These are phyloP conservation scores for Bruchidius siliquastri DNA, from an alignment of 2,888 invertebrate species.

Conservation along the genomic window DNA sequence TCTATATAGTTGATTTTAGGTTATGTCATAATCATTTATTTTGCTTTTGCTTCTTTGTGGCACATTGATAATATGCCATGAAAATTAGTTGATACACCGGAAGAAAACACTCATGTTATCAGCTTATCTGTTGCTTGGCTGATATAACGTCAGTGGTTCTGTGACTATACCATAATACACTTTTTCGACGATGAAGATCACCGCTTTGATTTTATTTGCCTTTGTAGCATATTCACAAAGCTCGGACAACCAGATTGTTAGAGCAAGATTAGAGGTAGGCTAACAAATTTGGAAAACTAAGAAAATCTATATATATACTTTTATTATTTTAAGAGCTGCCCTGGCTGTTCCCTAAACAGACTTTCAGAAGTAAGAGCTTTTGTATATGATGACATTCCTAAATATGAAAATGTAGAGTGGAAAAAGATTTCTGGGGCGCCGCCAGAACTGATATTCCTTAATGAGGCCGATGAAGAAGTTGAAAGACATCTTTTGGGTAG, in stretches of 20 bases:
- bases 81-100: too few species aligned
- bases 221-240: neutral
- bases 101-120: neutral
- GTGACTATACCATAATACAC: too few species aligned
- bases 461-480: conserved; percentile 55
- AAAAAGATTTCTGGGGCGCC: conserved; percentile 62
- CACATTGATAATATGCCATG: too few species aligned
- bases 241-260: conserved; percentile 19
- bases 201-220: neutral
- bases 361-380: conserved; percentile 63
- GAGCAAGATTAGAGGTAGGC: conserved; percentile 29
- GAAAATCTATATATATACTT: conserved; percentile 5
- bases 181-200: neutral
- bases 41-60: too few species aligned
- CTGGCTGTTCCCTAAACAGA: conserved; percentile 63
- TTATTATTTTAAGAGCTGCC: conserved; percentile 56
- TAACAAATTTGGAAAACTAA: neutral
- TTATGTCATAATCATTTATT: too few species aligned
- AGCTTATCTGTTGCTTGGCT: neutral
- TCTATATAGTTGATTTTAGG: too few species aligned
- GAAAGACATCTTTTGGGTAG: conserved; percentile 58
- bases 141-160: too few species aligned
- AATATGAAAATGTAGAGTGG: conserved; percentile 58
- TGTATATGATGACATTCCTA: conserved; percentile 63
- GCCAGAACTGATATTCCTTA: conserved; percentile 60